Conservation (phyloP, 2,797 vertebrate genomes). For the Scleropages formosus region DNA sequence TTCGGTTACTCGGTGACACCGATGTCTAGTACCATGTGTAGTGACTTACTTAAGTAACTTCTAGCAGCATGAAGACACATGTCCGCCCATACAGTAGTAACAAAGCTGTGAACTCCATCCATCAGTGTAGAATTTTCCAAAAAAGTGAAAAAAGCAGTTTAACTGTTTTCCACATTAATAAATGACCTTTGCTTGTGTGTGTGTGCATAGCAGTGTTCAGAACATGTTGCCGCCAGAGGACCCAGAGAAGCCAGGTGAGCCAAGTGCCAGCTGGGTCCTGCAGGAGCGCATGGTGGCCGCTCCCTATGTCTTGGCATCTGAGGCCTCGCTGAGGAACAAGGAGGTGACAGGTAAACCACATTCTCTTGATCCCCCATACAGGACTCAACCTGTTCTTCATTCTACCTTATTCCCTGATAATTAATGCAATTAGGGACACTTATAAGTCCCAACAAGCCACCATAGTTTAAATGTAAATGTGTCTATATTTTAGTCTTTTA, state of each 20-base stretch:
- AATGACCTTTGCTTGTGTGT: slow-evolving; percentile 25
- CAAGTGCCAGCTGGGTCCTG: slow-evolving; percentile 80
- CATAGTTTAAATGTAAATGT: too few relatives aligned
- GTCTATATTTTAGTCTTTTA: slow-evolving; percentile 1
- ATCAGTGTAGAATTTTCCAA: too few relatives aligned
- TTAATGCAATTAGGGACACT: neutral
- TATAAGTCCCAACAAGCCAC: too few relatives aligned
- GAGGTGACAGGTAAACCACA: slow-evolving; percentile 85
- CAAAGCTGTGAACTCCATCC: neutral
- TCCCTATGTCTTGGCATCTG: slow-evolving; percentile 92
- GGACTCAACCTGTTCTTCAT: neutral
- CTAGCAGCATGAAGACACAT: neutral
- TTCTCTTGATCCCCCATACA: neutral
- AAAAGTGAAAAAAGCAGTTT: too few relatives aligned
- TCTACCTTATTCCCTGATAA: neutral
- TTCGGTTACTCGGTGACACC: neutral
- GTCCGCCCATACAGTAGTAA: neutral
- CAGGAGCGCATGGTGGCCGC: slow-evolving; percentile 96
- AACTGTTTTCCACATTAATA: too few relatives aligned
- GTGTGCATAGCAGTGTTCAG: slow-evolving; percentile 72
- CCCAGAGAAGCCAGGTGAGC: slow-evolving; percentile 73
- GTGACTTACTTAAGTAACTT: neutral
- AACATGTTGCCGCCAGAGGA: slow-evolving; percentile 71
- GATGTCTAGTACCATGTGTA: neutral
- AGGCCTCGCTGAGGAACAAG: slow-evolving; percentile 95